Percentiles rank a stretch among this genome's conserved stretches.
These are phyloP conservation scores for Coracias cyanogaster DNA, from an alignment of 2,797 vertebrate genomes.

Conservation along the genomic window DNA sequence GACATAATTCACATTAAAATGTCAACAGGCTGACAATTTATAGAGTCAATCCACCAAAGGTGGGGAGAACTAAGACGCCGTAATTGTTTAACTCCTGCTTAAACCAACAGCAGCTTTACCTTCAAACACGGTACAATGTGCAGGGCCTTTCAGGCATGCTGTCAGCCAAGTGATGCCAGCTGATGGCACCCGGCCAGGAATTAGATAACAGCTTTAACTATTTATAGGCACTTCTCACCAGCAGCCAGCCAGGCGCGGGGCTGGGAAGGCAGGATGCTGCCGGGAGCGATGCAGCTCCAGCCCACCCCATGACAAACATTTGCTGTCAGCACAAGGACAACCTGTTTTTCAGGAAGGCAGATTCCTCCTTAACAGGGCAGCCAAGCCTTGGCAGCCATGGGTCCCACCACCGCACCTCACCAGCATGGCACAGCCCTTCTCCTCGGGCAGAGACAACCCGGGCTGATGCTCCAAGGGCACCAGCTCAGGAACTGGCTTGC, in stretches of 20 bases:
- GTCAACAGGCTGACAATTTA: conserved; percentile 96
- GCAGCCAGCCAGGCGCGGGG: background rate
- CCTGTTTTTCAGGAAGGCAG: background rate
- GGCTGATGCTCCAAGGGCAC: fast-evolving
- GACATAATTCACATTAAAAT: conserved; percentile 99
- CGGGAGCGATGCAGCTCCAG: fast-evolving
- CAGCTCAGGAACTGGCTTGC: fast-evolving
- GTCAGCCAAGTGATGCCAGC: conserved; percentile 67
- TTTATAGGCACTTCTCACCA: conserved; percentile 3
- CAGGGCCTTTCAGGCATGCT: conserved; percentile 74
- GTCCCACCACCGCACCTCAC: background rate
- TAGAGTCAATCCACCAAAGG: conserved; percentile 86
- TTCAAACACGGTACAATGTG: conserved; percentile 49
- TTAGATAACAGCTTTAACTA: conserved; percentile 69
- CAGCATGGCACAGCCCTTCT: fast-evolving
- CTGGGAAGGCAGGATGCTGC: background rate
- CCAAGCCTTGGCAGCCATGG: fast-evolving
- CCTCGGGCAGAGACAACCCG: fast-evolving
- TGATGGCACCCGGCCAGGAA: conserved; percentile 68
- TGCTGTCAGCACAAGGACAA: background rate
- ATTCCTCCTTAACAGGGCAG: background rate
- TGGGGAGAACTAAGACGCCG: conserved; percentile 83
- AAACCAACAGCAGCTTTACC: conserved; percentile 79
- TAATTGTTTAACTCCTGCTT: conserved; percentile 86
- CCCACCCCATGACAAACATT: background rate